Conservation (phyloP, 2,113 vertebrate genomes). For the Amblyornis subalaris region DNA sequence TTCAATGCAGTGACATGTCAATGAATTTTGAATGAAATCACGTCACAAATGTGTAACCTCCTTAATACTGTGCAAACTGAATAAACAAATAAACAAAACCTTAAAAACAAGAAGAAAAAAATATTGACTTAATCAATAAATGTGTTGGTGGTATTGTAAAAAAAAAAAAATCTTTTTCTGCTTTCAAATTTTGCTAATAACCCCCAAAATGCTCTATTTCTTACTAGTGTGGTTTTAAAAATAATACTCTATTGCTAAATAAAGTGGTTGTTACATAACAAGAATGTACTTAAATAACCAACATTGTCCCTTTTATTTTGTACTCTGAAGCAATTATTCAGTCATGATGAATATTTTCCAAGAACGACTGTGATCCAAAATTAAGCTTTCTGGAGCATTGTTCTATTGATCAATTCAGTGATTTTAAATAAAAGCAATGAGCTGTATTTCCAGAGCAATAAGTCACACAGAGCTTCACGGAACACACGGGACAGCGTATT, state of each 20-base stretch:
- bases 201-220: neutral
- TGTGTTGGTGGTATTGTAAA: neutral
- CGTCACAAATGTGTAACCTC: neutral
- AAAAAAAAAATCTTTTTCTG: neutral
- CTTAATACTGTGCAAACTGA: neutral
- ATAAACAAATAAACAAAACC: neutral
- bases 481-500: neutral
- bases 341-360: neutral
- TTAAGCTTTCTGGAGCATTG: neutral
- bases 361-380: neutral
- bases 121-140: neutral
- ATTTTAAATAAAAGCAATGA: neutral
- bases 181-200: neutral
- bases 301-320: neutral
- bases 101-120: neutral
- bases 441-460: neutral
- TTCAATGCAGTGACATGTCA: neutral
- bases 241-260: neutral
- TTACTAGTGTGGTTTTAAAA: neutral
- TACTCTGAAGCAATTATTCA: neutral
- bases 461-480: neutral
- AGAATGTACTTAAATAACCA: neutral
- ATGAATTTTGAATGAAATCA: neutral
- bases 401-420: neutral
- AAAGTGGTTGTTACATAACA: neutral